Evolutionary conservation across 2,888 invertebrate genomes (phyloP), one percentile per base, ranked within the genome.

Genomic region (Ornithoptera alexandrae): DNA sequence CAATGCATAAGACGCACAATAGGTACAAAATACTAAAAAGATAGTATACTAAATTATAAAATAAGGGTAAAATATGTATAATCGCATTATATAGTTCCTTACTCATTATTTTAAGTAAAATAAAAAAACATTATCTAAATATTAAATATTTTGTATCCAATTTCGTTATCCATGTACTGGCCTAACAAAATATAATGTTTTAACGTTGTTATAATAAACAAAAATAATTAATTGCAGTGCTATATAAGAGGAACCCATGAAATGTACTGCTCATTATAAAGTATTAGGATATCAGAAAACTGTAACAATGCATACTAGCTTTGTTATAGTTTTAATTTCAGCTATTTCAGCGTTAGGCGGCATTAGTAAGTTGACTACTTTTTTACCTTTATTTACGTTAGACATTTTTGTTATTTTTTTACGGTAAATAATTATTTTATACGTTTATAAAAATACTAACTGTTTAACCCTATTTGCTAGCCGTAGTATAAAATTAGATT

Each of bases 301-400:
- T 60, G 20, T 66, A 50, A 66, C 20, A 66, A 66, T 66, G 66
- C 53, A 60, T 24, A 53, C n/a, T 6, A 60, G 66, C 60, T 30
- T 66, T 60, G 50, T 66, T 60, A 60, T 66, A 60, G n/a, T 66
- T 60, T 15, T 60, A 6, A 3, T 60, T 46, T 53, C 46, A 30
- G 66, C 36, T 36, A 20, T 50, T 50, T 53, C 60, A 8, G 66
- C 53, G n/a, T 53, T 58, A 18, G 50, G 66, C 15, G 15, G 53
- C 8, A 20, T 62, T 24, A 39, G 67, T 67, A 66, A 66, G 62
- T 67, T n/a, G 12, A 15, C 18, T 42, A 56, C 3, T 20, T 22
- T 7, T 15, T 58, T 8, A n/a, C 10, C 10, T 58, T 22, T 58
- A 20, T 22, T 22, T 22, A 18, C 18, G 18, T 53, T 2, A 53